Percentiles rank a stretch among this genome's conserved stretches.
Evolutionary conservation across 2,888 invertebrate species (phyloP).

Genomic region (Malthinus seriepunctatus): DNA sequence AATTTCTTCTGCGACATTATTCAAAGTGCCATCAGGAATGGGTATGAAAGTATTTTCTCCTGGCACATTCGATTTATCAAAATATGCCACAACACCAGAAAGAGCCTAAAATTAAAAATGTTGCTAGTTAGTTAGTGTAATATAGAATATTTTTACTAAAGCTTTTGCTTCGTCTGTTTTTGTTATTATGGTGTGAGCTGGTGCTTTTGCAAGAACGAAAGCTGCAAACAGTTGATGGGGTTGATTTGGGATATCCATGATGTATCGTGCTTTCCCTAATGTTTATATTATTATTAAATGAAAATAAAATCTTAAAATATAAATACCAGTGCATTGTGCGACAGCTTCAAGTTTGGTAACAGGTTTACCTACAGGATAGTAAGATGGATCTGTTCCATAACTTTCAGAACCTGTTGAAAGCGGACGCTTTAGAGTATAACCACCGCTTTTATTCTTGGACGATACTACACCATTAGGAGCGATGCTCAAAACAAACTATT

Average conservation of each 20-base stretch:
- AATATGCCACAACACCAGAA: conserved; percentile 67
- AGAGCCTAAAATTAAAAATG: conserved; percentile 63
- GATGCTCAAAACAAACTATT: conserved; percentile 61
- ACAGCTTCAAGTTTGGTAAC: conserved; percentile 74
- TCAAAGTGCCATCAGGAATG: conserved; percentile 30
- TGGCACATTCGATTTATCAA: conserved; percentile 68
- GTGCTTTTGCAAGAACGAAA: conserved; percentile 58
- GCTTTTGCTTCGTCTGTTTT: conserved; percentile 64
- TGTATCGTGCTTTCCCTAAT: conserved; percentile 67
- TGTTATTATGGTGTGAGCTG: conserved; percentile 54
- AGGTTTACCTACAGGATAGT: conserved; percentile 78
- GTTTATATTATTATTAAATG: neutral
- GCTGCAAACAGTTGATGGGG: conserved; percentile 66
- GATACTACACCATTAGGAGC: conserved; percentile 59
- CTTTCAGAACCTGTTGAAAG: conserved; percentile 70
- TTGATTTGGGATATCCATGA: conserved; percentile 62
- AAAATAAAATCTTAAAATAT: neutral
- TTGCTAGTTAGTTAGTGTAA: too few species aligned
- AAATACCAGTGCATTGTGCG: conserved; percentile 46
- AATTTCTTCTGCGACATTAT: conserved; percentile 50
- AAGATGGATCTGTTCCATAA: conserved; percentile 68
- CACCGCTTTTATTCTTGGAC: conserved; percentile 61
- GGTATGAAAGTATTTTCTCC: conserved; percentile 65
- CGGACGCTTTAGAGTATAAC: conserved; percentile 61
- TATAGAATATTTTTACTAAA: conserved; percentile 56